Evolutionary conservation across 2,888 invertebrate genomes (phyloP), one percentile per base, ranked within the genome.

Genomic region (Muscina levida): DNA sequence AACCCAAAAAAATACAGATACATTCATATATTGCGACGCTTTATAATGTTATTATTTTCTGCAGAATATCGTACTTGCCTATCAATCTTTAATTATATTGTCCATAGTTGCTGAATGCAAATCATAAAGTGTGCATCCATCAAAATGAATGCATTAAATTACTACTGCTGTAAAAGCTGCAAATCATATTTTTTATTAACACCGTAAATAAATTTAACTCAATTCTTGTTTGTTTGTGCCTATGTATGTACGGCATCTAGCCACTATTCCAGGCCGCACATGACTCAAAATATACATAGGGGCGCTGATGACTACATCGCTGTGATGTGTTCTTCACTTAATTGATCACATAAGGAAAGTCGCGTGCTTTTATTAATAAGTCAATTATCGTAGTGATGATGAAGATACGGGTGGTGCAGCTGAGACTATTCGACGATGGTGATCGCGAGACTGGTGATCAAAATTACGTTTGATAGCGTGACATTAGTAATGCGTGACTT

Each of bases 401-500:
- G 17, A 42, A 48, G 62, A 39, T 79, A 31, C 10, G 42, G 44
- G 51, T 71, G 39, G 42, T 75, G 42, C 26, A n/a, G 51, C 3
- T 51, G 22, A 3, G 4, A 26, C 17, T 31, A 57, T 17, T 24
- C 22, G 53, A 24, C 31, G 3, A 59, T 59, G 15, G 8, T 11
- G 8, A 24, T 31, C 26, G 11, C 26, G 59, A 5, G 31, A 31
- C 15, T 59, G 59, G 2, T 31, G 31, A 70, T 66, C 24, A 70
- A 65, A 67, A 72, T 68, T 13, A 72, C 71, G 72, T 57, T 53
- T 39, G 31, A 17, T 70, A 77, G 81, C 74, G 82, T 82, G 78
- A 79, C 68, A 74, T 56, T 56, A 65, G 66, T 44, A 42, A 78
- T 82, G 83, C 82, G 82, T 87, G 86, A 84, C 86, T 86, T 87